phyloP scores from a whole-genome alignment of 2,888 invertebrate genomes.

The Cerceris rybyensis region DNA sequence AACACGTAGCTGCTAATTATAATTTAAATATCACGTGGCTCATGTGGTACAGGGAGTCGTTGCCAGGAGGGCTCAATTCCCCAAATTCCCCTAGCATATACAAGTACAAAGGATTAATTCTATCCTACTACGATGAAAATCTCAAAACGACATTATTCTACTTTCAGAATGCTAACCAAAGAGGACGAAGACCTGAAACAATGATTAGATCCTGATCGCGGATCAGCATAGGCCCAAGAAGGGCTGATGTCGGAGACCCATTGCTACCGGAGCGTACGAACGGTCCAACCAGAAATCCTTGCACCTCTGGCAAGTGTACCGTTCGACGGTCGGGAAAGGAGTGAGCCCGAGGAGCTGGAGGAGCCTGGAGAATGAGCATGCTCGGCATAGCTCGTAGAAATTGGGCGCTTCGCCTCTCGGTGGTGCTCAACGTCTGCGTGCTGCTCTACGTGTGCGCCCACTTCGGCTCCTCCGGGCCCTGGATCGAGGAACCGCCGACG shows the following conservation, averaged over 20 bases:
- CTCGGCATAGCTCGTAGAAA: constrained; percentile 84
- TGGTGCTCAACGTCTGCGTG: constrained; percentile 88
- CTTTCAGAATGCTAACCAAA: constrained; percentile 22
- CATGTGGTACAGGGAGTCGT: too few relatives aligned
- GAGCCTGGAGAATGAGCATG: constrained; percentile 68
- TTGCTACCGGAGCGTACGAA: background rate
- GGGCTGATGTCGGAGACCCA: constrained; percentile 43
- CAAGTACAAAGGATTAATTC: too few relatives aligned
- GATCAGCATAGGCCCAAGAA: constrained; percentile 34
- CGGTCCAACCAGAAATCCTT: constrained; percentile 3
- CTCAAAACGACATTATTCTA: too few relatives aligned
- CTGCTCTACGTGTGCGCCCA: constrained; percentile 89
- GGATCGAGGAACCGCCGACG: constrained; percentile 80
- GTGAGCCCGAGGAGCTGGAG: constrained; percentile 46
- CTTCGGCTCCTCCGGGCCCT: constrained; percentile 81
- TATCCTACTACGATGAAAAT: too few relatives aligned
- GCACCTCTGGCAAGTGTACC: background rate
- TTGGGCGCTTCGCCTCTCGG: constrained; percentile 89
- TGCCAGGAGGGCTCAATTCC: too few relatives aligned
- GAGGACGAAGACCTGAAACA: constrained; percentile 19
- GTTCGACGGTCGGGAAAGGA: constrained; percentile 18
- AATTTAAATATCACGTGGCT: too few relatives aligned
- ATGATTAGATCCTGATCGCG: constrained; percentile 57
- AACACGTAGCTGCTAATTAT: too few relatives aligned
- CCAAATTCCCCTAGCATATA: too few relatives aligned